A percentile compares a stretch with the other conserved stretches of the same genome.
phyloP scores from a whole-genome alignment of 2,113 vertebrate species.

The Cryptomyrus ogoouensis region DNA sequence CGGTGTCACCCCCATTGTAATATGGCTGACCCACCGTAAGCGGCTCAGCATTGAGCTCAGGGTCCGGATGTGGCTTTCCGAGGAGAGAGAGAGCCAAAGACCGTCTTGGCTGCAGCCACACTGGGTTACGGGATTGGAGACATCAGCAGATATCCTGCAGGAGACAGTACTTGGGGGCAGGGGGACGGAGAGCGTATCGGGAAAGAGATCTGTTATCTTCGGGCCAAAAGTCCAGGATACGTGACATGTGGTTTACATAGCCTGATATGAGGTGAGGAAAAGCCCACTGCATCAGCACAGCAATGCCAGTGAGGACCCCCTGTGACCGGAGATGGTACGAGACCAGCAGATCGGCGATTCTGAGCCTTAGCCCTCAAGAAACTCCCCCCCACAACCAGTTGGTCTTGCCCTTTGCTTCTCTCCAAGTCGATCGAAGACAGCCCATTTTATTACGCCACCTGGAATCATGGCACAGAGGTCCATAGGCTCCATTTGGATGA shows the following conservation, averaged over 20 bases:
- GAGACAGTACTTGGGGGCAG: neutral
- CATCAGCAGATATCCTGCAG: neutral
- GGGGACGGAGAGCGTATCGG: neutral
- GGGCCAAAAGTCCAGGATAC: neutral
- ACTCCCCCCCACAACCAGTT: slow-evolving; percentile 7
- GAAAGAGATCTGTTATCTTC: neutral
- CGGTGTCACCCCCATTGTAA: neutral
- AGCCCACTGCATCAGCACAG: neutral
- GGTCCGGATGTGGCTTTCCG: neutral
- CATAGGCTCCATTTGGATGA: slow-evolving; percentile 49
- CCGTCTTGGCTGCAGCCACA: neutral
- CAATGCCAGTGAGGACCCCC: slow-evolving; percentile 25
- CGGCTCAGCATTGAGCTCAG: neutral
- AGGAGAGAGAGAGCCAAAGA: neutral
- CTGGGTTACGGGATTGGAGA: neutral
- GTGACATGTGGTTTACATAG: neutral
- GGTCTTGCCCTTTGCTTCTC: slow-evolving; percentile 46
- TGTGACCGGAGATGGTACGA: neutral
- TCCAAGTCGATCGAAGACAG: slow-evolving; percentile 43
- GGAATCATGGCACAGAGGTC: slow-evolving; percentile 40
- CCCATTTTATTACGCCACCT: slow-evolving; percentile 57
- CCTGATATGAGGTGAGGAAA: neutral
- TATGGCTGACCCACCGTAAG: neutral
- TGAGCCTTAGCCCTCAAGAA: slow-evolving; percentile 32
- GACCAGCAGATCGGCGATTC: slow-evolving; percentile 37